These are phyloP conservation scores for Azorinus chamasolen DNA, from an alignment of 2,888 invertebrate species.

Conservation along the genomic window DNA sequence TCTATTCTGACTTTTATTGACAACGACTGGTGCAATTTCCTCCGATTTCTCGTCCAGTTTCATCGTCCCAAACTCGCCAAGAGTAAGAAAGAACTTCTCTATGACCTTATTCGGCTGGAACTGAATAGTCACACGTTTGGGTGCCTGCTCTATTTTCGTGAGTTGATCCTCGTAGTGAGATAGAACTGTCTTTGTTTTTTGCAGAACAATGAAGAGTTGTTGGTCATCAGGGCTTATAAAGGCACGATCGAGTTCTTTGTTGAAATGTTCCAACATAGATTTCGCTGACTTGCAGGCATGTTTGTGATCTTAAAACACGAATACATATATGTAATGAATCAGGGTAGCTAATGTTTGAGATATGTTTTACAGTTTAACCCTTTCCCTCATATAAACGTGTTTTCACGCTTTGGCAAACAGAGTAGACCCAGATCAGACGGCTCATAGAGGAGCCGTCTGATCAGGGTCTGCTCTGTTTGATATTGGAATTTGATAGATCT, in stretches of 20 bases:
- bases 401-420: no score
- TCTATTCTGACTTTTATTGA: slow-evolving; percentile 12
- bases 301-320: slow-evolving; percentile 36
- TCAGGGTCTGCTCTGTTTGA: no score
- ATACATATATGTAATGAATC: neutral
- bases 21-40: slow-evolving; percentile 9
- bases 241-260: slow-evolving; percentile 44
- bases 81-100: slow-evolving; percentile 52
- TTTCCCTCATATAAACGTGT: no score
- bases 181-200: slow-evolving; percentile 40
- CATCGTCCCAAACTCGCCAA: slow-evolving; percentile 48
- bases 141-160: slow-evolving; percentile 34
- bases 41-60: slow-evolving; percentile 34
- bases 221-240: slow-evolving; percentile 49
- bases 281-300: slow-evolving; percentile 39
- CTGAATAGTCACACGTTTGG: slow-evolving; percentile 38
- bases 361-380: neutral
- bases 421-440: no score
- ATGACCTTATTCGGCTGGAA: slow-evolving; percentile 46
- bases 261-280: slow-evolving; percentile 38
- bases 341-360: neutral
- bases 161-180: slow-evolving; percentile 42
- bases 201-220: slow-evolving; percentile 38
- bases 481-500: no score
- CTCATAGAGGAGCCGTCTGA: no score